Evolutionary conservation across 2,888 invertebrate genomes (phyloP).

Genomic region (Digitonthophagus gazella): DNA sequence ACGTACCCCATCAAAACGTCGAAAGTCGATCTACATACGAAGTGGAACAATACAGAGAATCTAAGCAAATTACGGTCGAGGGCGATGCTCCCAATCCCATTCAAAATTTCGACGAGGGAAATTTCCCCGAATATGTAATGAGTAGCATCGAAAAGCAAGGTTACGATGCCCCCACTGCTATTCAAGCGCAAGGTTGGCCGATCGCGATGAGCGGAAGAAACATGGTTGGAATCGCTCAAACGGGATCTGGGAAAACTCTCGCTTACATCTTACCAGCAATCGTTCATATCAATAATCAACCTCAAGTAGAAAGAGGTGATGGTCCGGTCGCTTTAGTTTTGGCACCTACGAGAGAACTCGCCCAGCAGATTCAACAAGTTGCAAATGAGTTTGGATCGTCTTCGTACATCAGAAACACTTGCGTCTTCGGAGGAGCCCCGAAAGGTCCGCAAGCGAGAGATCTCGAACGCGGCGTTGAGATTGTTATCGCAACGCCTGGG

Average conservation of each 20-base stretch:
- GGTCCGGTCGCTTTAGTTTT: conserved; percentile 90
- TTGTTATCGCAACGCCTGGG: conserved; percentile 95
- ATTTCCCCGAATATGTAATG: conserved; percentile 82
- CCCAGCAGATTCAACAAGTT: conserved; percentile 77
- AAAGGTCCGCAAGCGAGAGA: conserved; percentile 89
- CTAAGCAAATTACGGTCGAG: conserved; percentile 84
- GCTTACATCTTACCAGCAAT: conserved; percentile 91
- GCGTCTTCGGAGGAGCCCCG: conserved; percentile 96
- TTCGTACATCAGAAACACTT: conserved; percentile 85
- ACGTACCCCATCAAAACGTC: conserved; percentile 77
- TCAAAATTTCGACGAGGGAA: conserved; percentile 85
- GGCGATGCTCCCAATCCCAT: conserved; percentile 87
- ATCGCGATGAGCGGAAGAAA: conserved; percentile 89
- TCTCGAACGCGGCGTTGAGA: conserved; percentile 88
- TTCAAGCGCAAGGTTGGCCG: conserved; percentile 96
- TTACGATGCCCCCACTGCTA: conserved; percentile 86
- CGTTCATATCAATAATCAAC: conserved; percentile 91
- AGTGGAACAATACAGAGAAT: conserved; percentile 74
- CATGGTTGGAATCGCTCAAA: conserved; percentile 94
- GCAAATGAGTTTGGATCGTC: conserved; percentile 89
- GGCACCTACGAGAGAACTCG: conserved; percentile 85
- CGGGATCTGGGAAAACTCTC: conserved; percentile 90
- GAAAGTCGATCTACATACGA: conserved; percentile 63
- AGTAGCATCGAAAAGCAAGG: conserved; percentile 77
- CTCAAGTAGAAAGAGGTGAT: conserved; percentile 79